These are phyloP conservation scores for Lasius platythorax DNA, from an alignment of 2,888 invertebrate species.

Conservation along the genomic window DNA sequence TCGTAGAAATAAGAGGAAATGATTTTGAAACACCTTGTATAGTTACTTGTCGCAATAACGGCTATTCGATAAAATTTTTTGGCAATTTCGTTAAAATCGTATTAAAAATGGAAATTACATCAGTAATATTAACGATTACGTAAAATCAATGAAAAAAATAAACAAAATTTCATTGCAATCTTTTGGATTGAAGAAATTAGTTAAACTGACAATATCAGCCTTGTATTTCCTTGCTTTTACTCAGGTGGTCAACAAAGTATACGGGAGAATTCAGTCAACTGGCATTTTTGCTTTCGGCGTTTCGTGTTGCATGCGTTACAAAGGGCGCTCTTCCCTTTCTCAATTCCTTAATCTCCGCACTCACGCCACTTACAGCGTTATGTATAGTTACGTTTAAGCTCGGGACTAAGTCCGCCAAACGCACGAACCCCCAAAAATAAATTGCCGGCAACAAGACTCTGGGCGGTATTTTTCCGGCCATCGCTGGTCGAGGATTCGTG, in stretches of 20 bases:
- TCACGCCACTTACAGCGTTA: slow-evolving; percentile 6
- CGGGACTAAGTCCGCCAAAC: slow-evolving; percentile 27
- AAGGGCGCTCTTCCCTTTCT: slow-evolving; percentile 26
- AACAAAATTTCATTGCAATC: neutral
- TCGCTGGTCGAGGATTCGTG: neutral
- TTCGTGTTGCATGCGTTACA: slow-evolving; percentile 22
- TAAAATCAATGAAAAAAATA: neutral
- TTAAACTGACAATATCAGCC: neutral
- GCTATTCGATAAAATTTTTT: neutral
- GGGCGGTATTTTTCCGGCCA: neutral
- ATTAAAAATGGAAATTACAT: neutral
- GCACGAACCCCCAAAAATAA: slow-evolving; percentile 25
- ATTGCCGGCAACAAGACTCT: slow-evolving; percentile 19
- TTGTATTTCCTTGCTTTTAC: neutral
- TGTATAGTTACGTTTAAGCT: slow-evolving; percentile 1
- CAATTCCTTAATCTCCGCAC: slow-evolving; percentile 10
- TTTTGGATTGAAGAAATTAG: neutral
- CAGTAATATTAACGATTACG: neutral
- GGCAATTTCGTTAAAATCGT: neutral
- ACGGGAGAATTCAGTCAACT: slow-evolving; percentile 13
- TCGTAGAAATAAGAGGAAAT: neutral
- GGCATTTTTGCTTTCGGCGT: slow-evolving; percentile 15
- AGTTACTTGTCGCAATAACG: neutral
- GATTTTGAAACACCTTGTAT: neutral
- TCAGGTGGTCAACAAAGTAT: neutral